Percentiles rank a stretch among this genome's conserved stretches.
These are phyloP conservation scores for Drosophila saltans DNA, from an alignment of 1,140 invertebrate genomes.

Conservation along the genomic window DNA sequence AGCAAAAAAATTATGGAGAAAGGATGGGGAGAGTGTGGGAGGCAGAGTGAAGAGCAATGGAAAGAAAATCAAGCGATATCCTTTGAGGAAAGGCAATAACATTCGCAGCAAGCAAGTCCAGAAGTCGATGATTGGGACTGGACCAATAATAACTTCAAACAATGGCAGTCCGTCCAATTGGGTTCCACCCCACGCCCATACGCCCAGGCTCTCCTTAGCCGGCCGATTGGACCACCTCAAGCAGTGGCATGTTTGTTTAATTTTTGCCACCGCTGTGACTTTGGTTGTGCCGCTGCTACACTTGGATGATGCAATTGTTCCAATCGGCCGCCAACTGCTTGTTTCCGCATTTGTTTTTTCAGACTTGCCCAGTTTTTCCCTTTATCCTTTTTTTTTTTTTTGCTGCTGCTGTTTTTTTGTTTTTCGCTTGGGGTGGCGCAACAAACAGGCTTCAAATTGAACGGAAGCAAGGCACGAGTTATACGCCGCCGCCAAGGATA, in stretches of 20 bases:
- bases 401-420: constrained; percentile 39
- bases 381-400: constrained; percentile 29
- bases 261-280: constrained; percentile 71
- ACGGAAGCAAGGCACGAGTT: constrained; percentile 75
- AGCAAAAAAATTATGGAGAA: constrained; percentile 41
- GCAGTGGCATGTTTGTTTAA: constrained; percentile 71
- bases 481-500: constrained; percentile 40
- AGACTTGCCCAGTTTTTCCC: constrained; percentile 43
- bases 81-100: constrained; percentile 64
- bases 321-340: constrained; percentile 77
- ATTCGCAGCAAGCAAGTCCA: constrained; percentile 22
- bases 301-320: constrained; percentile 64
- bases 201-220: too few relatives aligned
- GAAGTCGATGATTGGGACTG: constrained; percentile 64
- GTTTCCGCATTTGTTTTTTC: constrained; percentile 74
- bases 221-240: constrained; percentile 12
- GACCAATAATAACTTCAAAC: constrained; percentile 80
- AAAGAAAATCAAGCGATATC: constrained; percentile 51
- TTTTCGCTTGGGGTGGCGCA: constrained; percentile 53
- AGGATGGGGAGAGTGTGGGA: constrained; percentile 10
- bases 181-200: constrained; percentile 24
- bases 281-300: constrained; percentile 28
- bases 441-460: constrained; percentile 81
- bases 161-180: constrained; percentile 38
- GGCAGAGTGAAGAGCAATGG: constrained; percentile 13